Conservation (phyloP, 2,888 invertebrate genomes). For the Eupithecia inturbata region DNA sequence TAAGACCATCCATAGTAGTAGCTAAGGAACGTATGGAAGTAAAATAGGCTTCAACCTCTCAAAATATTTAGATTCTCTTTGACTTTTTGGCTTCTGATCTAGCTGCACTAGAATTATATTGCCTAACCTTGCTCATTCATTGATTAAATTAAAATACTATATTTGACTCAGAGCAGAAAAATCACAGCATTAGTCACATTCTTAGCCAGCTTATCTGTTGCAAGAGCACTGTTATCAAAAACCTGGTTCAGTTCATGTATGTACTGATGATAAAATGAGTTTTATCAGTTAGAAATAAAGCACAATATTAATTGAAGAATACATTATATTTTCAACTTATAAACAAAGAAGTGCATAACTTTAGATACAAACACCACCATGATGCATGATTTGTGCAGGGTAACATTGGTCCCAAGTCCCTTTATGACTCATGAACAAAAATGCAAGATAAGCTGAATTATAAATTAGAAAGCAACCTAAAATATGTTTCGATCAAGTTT, state of each 20-base stretch:
- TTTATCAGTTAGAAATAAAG: slow-evolving; percentile 38
- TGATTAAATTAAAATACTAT: too few relatives aligned
- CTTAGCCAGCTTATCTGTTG: not conserved
- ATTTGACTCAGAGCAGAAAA: not conserved
- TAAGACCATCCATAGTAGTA: too few relatives aligned
- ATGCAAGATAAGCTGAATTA: slow-evolving; percentile 37
- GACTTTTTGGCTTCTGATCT: not conserved
- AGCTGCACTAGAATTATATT: not conserved
- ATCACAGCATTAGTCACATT: not conserved
- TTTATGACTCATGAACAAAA: slow-evolving; percentile 37
- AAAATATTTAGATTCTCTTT: not conserved
- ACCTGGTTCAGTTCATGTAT: not conserved
- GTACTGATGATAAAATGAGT: slow-evolving; percentile 29
- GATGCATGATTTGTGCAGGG: slow-evolving; percentile 39
- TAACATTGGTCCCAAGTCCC: slow-evolving; percentile 51
- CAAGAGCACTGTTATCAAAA: slow-evolving; percentile 20
- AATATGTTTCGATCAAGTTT: not conserved
- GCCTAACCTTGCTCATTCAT: too few relatives aligned
- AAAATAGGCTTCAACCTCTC: too few relatives aligned
- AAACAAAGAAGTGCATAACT: slow-evolving; percentile 54
- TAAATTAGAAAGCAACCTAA: slow-evolving; percentile 21
- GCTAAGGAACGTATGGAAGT: too few relatives aligned
- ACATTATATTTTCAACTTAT: slow-evolving; percentile 65
- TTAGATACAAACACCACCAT: slow-evolving; percentile 52
- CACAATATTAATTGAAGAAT: slow-evolving; percentile 57